A percentile compares a stretch with the other conserved stretches of the same genome.
Evolutionary conservation across 2,113 vertebrate species (phyloP).

Genomic region (Calyptomena viridis): DNA sequence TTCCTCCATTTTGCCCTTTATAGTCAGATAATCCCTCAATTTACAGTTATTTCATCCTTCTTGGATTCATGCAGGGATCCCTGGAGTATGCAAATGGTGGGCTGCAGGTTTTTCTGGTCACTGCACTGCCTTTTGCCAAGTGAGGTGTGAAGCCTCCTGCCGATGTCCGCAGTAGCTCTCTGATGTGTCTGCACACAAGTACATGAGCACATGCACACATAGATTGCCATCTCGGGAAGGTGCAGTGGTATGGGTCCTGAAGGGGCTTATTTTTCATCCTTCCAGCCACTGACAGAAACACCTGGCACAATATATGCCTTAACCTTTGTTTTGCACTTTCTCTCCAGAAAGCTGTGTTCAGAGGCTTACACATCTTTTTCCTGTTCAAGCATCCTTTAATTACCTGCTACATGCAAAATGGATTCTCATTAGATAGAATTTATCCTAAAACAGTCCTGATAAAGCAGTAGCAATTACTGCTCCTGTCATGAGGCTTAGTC

Average conservation of each 20-base stretch:
- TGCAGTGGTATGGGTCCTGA: background rate
- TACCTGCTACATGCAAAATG: slow-evolving; percentile 21
- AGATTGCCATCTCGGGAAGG: background rate
- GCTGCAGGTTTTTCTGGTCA: background rate
- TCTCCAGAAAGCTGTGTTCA: background rate
- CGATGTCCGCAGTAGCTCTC: background rate
- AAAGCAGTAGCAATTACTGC: slow-evolving; percentile 57
- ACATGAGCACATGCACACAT: fast-evolving
- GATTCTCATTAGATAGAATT: slow-evolving; percentile 54
- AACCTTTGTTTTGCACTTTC: background rate
- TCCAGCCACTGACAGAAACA: background rate
- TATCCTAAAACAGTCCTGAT: slow-evolving; percentile 35
- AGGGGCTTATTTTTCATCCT: background rate
- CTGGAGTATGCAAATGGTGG: background rate
- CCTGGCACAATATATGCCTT: background rate
- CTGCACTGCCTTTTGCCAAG: background rate
- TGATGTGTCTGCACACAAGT: background rate
- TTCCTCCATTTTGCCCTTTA: background rate
- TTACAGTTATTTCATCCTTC: background rate
- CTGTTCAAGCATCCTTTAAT: slow-evolving; percentile 26
- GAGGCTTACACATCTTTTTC: slow-evolving; percentile 7
- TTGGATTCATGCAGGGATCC: background rate
- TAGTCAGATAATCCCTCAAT: background rate
- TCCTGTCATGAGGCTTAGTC: slow-evolving; percentile 35
- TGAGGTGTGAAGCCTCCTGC: background rate